Conservation (phyloP, 1,140 invertebrate genomes). For the Aphelenchoides avenae region DNA sequence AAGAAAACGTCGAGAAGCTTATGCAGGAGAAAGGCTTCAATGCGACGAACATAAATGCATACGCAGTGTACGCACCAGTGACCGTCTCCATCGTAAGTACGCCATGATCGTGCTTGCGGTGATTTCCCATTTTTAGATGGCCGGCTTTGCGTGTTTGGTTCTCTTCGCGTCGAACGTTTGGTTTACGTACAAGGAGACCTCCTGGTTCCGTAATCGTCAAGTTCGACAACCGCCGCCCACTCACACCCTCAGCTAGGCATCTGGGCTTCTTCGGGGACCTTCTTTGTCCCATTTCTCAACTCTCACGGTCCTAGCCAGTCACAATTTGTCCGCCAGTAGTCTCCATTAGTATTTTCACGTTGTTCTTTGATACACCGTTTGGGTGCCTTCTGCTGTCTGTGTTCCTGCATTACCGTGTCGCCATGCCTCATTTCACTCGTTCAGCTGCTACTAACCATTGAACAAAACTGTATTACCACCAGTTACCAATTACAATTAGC, state of each 20-base stretch:
- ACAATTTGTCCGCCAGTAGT: not conserved
- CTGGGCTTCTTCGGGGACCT: not conserved
- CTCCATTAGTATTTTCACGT: not conserved
- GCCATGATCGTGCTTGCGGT: not conserved
- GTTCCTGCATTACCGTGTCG: not conserved
- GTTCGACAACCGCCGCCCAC: constrained; percentile 1
- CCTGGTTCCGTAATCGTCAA: constrained; percentile 40
- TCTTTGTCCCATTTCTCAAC: not conserved
- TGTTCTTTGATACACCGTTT: not conserved
- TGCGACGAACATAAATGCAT: constrained; percentile 1
- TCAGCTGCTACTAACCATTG: not conserved
- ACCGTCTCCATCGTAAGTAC: constrained; percentile 33
- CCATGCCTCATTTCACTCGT: not conserved
- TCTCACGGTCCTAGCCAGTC: not conserved
- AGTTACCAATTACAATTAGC: no score
- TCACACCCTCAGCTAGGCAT: constrained; percentile 3
- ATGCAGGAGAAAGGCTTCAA: constrained; percentile 24
- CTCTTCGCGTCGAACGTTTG: constrained; percentile 43
- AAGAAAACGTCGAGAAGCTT: constrained; percentile 23
- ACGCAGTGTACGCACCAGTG: constrained; percentile 26
- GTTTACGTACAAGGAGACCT: constrained; percentile 51
- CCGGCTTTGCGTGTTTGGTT: constrained; percentile 38
- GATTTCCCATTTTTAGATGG: constrained; percentile 30
- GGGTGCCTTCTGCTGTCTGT: not conserved
- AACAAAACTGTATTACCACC: no score